Evolutionary conservation across 2,113 vertebrate species (phyloP).

Genomic region (Neolamprologus ventralis): DNA sequence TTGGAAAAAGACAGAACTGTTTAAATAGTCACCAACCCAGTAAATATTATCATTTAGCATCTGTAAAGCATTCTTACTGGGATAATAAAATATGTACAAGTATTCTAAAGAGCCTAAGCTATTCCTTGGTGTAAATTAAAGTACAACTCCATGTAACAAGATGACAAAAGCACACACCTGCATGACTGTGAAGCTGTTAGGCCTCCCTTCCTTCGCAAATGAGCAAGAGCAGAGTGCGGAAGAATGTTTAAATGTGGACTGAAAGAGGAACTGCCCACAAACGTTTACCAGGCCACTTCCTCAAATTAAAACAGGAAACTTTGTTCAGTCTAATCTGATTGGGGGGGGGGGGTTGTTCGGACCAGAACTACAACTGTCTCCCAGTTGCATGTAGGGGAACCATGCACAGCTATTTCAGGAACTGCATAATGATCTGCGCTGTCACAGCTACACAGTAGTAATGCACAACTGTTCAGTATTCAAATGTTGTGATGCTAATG

Average conservation of each 20-base stretch:
- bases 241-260: constrained; percentile 52
- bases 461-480: background rate
- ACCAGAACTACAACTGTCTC: background rate
- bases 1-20: background rate
- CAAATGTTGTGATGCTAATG: background rate
- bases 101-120: background rate
- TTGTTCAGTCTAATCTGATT: constrained; percentile 29
- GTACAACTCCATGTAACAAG: background rate
- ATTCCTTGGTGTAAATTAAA: background rate
- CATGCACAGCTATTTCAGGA: constrained; percentile 9
- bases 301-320: constrained; percentile 65
- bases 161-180: constrained; percentile 35
- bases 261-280: constrained; percentile 68
- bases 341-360: background rate
- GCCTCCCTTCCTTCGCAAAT: constrained; percentile 1
- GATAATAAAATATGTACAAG: background rate
- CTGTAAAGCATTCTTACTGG: background rate
- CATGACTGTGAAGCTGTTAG: background rate
- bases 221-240: constrained; percentile 11
- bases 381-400: constrained; percentile 28
- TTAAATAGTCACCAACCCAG: background rate
- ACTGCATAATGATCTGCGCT: background rate
- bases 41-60: background rate
- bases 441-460: background rate
- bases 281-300: constrained; percentile 64